Conservation (phyloP, 2,797 vertebrate genomes). For the Pipistrellus pipistrellus region DNA sequence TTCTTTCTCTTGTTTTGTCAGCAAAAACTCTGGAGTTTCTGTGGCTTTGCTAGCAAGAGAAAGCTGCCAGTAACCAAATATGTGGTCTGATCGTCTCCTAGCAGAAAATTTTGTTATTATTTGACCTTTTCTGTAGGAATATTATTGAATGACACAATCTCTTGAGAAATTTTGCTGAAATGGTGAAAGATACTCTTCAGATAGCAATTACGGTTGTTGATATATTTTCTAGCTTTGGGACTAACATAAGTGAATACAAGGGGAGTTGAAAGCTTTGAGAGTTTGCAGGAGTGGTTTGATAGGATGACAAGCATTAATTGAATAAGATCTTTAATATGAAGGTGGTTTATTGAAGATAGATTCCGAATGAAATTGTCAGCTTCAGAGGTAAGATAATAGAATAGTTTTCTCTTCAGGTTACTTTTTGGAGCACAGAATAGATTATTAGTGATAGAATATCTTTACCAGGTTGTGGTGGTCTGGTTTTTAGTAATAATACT, state of each 20-base stretch:
- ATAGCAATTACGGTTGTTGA: slow-evolving; percentile 59
- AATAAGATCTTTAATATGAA: slow-evolving; percentile 63
- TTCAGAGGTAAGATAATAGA: slow-evolving; percentile 60
- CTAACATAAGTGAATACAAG: slow-evolving; percentile 37
- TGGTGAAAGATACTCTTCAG: slow-evolving; percentile 51
- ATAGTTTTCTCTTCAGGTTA: slow-evolving; percentile 63
- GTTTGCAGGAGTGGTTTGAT: slow-evolving; percentile 56
- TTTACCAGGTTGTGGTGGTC: slow-evolving; percentile 58
- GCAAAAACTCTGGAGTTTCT: slow-evolving; percentile 51
- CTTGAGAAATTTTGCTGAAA: slow-evolving; percentile 66
- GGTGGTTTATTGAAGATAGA: slow-evolving; percentile 75
- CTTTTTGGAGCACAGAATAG: slow-evolving; percentile 14
- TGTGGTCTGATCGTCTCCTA: background rate
- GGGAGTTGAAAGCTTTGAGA: slow-evolving; percentile 37
- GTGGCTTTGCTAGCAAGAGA: slow-evolving; percentile 4
- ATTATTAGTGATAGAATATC: slow-evolving; percentile 48
- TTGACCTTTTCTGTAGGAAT: slow-evolving; percentile 44
- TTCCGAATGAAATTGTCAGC: slow-evolving; percentile 58
- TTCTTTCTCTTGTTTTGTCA: slow-evolving; percentile 9
- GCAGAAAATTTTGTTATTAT: slow-evolving; percentile 44
- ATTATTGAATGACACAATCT: slow-evolving; percentile 51
- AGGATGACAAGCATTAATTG: slow-evolving; percentile 70
- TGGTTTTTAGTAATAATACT: slow-evolving; percentile 39
- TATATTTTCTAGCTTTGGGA: slow-evolving; percentile 65
- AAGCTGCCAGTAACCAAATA: slow-evolving; percentile 27